Percentiles rank a stretch among this genome's conserved stretches.
phyloP scores from a whole-genome alignment of 2,797 vertebrate genomes.

The Acanthurus leucopareius region DNA sequence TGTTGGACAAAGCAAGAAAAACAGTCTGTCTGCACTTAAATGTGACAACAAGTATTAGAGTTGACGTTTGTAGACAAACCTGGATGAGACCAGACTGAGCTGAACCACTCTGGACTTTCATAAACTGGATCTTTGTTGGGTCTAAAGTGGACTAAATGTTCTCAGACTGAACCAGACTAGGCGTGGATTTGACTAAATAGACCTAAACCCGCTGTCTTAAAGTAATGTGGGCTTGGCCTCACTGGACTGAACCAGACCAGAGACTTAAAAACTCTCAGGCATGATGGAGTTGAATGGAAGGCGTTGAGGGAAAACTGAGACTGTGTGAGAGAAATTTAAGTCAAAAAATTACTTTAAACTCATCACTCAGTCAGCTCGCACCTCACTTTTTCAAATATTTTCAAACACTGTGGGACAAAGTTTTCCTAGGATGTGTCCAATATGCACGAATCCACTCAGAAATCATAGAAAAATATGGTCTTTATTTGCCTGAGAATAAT shows the following conservation, averaged over 20 bases:
- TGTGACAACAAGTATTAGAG: neutral
- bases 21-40: constrained; percentile 6
- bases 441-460: neutral
- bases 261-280: neutral
- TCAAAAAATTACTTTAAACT: too few species aligned
- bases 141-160: neutral
- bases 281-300: too few species aligned
- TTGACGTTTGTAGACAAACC: neutral
- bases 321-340: neutral
- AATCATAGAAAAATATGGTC: neutral
- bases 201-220: neutral
- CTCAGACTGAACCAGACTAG: neutral
- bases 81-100: neutral
- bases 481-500: too few species aligned
- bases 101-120: neutral
- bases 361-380: too few species aligned
- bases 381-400: neutral
- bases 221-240: neutral
- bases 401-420: neutral
- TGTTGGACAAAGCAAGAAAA: constrained; percentile 16
- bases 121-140: neutral
- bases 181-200: neutral
- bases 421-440: neutral
- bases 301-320: neutral
- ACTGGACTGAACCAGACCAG: neutral